Conservation (phyloP, 2,888 invertebrate genomes). For the Corbicula japonica region DNA sequence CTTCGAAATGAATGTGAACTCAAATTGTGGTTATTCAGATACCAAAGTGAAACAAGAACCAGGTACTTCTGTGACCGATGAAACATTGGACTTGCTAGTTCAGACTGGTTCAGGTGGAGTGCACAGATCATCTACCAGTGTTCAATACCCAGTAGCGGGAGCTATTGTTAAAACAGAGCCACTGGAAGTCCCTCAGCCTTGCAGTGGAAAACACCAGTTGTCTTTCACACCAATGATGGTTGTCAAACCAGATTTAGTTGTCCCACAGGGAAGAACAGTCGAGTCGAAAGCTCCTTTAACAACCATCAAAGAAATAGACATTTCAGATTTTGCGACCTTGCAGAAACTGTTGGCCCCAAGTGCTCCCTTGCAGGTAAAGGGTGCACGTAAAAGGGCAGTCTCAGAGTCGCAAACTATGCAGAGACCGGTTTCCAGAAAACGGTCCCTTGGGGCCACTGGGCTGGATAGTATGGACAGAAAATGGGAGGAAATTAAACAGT, state of each 20-base stretch:
- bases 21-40: neutral
- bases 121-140: conserved; percentile 9
- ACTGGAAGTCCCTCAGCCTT: neutral
- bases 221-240: conserved; percentile 26
- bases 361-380: conserved; percentile 28
- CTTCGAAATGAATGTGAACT: conserved; percentile 37
- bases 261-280: neutral
- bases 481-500: conserved; percentile 82
- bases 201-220: neutral
- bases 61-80: conserved; percentile 16
- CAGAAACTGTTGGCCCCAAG: conserved; percentile 43
- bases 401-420: conserved; percentile 36
- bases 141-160: neutral
- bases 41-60: conserved; percentile 25
- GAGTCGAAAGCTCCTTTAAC: conserved; percentile 6
- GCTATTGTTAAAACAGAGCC: conserved; percentile 40
- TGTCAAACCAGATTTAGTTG: conserved; percentile 17
- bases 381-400: conserved; percentile 38
- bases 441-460: conserved; percentile 46
- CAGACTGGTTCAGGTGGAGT: neutral
- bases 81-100: conserved; percentile 3
- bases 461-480: conserved; percentile 75
- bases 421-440: conserved; percentile 41
- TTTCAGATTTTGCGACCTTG: conserved; percentile 49
- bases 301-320: conserved; percentile 47